Conservation (phyloP, 2,113 vertebrate species). For the Euleptes europaea region DNA sequence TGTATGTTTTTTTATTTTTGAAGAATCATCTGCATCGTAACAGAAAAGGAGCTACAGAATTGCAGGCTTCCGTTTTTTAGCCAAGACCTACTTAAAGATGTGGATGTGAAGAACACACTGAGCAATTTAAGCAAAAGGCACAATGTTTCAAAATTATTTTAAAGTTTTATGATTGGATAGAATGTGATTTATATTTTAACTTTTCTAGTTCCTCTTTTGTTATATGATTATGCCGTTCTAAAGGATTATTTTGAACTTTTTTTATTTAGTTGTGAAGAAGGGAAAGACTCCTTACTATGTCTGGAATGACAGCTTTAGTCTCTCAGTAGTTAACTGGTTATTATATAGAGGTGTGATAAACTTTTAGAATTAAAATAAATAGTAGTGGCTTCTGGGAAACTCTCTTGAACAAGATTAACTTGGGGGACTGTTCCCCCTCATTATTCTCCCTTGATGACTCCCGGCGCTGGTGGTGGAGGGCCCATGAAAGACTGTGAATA, state of each 20-base stretch:
- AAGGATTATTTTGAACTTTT: conserved; percentile 38
- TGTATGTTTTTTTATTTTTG: conserved; percentile 41
- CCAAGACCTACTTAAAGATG: conserved; percentile 42
- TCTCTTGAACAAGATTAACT: conserved; percentile 54
- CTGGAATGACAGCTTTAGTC: conserved; percentile 61
- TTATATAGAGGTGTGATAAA: background rate
- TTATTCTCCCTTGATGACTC: conserved; percentile 84
- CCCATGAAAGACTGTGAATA: conserved; percentile 98
- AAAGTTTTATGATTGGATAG: background rate
- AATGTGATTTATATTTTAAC: conserved; percentile 22
- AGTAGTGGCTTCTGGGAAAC: conserved; percentile 51
- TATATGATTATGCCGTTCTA: conserved; percentile 37
- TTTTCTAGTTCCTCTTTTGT: conserved; percentile 23
- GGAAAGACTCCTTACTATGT: conserved; percentile 23
- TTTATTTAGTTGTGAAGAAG: conserved; percentile 46
- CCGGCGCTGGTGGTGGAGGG: conserved; percentile 86
- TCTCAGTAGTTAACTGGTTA: conserved; percentile 58
- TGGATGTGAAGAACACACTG: conserved; percentile 18
- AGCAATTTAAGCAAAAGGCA: conserved; percentile 42
- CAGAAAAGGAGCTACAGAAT: conserved; percentile 44
- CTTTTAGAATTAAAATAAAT: background rate
- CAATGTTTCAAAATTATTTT: conserved; percentile 29
- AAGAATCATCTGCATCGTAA: conserved; percentile 50
- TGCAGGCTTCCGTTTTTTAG: conserved; percentile 37
- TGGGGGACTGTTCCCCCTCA: conserved; percentile 72